Evolutionary conservation across 2,113 vertebrate species (phyloP), one percentile per base, ranked within the genome.

Genomic region (Pogona vitticeps): DNA sequence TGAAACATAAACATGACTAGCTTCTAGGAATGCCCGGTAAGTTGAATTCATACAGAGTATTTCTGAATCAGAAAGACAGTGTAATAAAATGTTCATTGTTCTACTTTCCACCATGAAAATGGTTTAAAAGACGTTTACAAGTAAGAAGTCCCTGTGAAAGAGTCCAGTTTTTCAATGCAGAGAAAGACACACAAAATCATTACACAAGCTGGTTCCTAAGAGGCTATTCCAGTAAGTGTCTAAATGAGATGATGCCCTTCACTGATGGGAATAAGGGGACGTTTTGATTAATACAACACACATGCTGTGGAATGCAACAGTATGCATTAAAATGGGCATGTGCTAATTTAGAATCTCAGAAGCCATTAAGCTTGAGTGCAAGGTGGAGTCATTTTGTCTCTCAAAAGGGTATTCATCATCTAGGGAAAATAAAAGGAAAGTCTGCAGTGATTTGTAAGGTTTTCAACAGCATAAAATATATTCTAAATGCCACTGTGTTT

Each of bases 261-360:
- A 17, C 88, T 84, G 46, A 72, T 2, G 77, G 88, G 84, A 86
- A 65, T 14, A 87, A 91, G 83, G 81, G 67, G 88, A 88, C 63
- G 26, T 4, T 84, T 31, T 91, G 84, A 92, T 90, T 85, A 92
- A 87, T 80, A 85, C 81, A n/a, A 8, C 0, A 76, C 85, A 86
- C 18, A 2, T 0, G 9, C 40, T 78, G 67, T 61, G 63, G 83
- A 91, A 86, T 33, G 42, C 52, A 38, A 40, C 0, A 0, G 21
- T 10, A 40, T 70, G 77, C 12, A 73, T 58, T 84, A 68, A 80
- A 87, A 73, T 42, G 71, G n/a, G 40, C 73, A 91, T 71, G 81
- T 40, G 82, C 1, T 36, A 84, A 92, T 92, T 92, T 86, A 88
- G 89, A 90, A 33, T 68, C 70, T 86, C 78, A 81, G 80, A 88